phyloP scores from a whole-genome alignment of 2,888 invertebrate species.

The Eupithecia pulchellata region DNA sequence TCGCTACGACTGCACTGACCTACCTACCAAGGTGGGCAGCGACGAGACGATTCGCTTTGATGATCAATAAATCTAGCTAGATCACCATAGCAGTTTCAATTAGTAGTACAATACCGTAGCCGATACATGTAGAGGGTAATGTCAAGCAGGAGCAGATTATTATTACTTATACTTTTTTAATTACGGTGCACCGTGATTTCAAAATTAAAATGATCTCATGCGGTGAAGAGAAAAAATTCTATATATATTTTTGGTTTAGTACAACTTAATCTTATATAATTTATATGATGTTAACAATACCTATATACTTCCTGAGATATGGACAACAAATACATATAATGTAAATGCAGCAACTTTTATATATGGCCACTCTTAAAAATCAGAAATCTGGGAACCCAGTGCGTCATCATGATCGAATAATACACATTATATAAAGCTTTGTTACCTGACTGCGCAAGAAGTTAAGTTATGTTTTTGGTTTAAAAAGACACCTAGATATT shows the following conservation, averaged over 20 bases:
- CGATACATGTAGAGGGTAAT: not conserved
- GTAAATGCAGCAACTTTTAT: too few species aligned
- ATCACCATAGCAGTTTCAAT: not conserved
- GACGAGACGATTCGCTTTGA: not conserved
- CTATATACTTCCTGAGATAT: too few species aligned
- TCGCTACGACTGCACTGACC: not conserved
- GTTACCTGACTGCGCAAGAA: not conserved
- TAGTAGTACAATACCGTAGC: not conserved
- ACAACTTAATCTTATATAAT: too few species aligned
- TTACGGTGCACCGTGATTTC: too few species aligned
- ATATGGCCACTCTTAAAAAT: too few species aligned
- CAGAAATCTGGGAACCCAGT: not conserved
- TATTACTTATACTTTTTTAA: too few species aligned
- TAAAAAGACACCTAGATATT: not conserved
- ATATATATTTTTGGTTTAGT: too few species aligned
- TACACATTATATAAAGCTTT: not conserved
- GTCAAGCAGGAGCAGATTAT: not conserved
- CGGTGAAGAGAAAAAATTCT: too few species aligned
- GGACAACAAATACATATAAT: too few species aligned
- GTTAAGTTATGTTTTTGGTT: not conserved
- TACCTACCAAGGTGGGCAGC: not conserved
- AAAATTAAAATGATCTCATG: too few species aligned
- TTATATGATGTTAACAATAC: too few species aligned
- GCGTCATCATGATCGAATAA: not conserved
- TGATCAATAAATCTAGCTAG: not conserved